Conservation (phyloP, 2,113 vertebrate species). For the Corythornis cristatus region DNA sequence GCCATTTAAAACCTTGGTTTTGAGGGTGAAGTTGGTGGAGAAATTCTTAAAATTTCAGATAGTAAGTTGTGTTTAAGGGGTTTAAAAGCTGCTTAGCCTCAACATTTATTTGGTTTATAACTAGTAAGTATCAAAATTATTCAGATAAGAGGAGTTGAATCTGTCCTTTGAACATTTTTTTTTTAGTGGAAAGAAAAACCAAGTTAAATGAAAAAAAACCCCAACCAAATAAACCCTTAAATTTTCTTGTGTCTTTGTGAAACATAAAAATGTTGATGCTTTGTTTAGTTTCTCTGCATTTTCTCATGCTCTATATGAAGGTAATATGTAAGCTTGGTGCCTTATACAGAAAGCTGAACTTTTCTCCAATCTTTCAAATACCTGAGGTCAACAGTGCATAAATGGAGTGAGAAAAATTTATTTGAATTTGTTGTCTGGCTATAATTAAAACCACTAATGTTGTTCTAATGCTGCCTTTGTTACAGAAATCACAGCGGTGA, state of each 20-base stretch:
- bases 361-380: neutral
- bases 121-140: neutral
- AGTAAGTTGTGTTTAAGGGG: neutral
- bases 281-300: neutral
- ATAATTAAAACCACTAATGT: constrained; percentile 37
- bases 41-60: neutral
- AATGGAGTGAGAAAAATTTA: neutral
- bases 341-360: neutral
- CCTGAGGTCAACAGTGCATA: neutral
- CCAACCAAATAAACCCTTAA: neutral
- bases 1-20: neutral
- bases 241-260: neutral
- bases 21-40: too few species aligned
- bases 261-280: neutral
- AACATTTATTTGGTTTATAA: neutral
- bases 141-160: neutral
- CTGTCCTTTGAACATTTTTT: neutral
- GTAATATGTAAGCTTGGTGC: neutral
- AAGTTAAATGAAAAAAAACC: neutral
- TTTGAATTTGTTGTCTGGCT: constrained; percentile 30
- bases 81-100: neutral
- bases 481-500: constrained; percentile 1
- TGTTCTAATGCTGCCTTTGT: constrained; percentile 48
- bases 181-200: neutral
- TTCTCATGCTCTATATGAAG: neutral